Evolutionary conservation across 2,113 vertebrate genomes (phyloP).

Genomic region (Pandion haliaetus): DNA sequence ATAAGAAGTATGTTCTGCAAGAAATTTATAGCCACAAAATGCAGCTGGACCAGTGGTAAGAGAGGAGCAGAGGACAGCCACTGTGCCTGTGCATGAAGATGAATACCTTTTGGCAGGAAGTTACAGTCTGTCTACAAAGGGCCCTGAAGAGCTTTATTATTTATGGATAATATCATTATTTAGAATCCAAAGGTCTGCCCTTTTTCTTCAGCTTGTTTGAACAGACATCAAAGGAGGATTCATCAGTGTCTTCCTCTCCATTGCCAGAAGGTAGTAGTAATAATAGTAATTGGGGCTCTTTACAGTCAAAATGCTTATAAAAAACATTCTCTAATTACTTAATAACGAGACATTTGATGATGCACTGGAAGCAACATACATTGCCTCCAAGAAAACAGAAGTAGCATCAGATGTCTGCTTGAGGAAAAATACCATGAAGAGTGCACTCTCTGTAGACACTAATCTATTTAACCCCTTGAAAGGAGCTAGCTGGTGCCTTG

Average conservation of each 20-base stretch:
- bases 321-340: constrained; percentile 39
- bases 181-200: background rate
- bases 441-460: background rate
- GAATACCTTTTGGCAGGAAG: background rate
- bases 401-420: background rate
- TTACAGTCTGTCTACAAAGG: background rate
- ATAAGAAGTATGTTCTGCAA: background rate
- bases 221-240: constrained; percentile 28
- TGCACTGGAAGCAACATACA: background rate
- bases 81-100: background rate
- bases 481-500: background rate
- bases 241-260: background rate
- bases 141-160: background rate
- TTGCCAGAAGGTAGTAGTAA: constrained; percentile 3
- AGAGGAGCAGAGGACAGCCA: background rate
- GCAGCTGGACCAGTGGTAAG: background rate
- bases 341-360: constrained; percentile 1
- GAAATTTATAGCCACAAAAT: background rate
- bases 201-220: constrained; percentile 18
- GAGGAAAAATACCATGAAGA: background rate
- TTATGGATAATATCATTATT: background rate
- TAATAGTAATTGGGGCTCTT: background rate
- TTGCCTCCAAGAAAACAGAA: background rate
- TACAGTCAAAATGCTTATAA: constrained; percentile 9
- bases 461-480: background rate